These are phyloP conservation scores for Pollimyrus isidori DNA, from an alignment of 2,113 vertebrate species.

Conservation along the genomic window DNA sequence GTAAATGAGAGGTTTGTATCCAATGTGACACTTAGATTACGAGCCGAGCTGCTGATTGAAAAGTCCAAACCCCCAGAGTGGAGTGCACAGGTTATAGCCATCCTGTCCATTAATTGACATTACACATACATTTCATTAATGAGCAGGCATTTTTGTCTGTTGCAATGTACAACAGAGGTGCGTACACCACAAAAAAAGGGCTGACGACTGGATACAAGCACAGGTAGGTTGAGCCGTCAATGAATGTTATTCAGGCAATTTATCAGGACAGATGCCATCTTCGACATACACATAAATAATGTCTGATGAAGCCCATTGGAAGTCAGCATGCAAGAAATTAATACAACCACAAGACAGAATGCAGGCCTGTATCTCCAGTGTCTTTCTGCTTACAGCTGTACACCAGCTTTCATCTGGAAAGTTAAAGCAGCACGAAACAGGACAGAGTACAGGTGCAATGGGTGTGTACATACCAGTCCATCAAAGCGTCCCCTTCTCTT, in stretches of 20 bases:
- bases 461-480: neutral
- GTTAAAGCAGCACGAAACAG: constrained; percentile 25
- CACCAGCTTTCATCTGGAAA: constrained; percentile 40
- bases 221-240: neutral
- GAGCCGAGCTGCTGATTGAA: too few relatives aligned
- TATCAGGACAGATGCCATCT: neutral
- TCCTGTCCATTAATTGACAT: neutral
- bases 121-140: neutral
- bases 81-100: too few relatives aligned
- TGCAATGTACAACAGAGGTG: neutral
- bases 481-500: neutral
- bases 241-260: neutral
- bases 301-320: neutral
- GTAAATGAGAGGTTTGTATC: too few relatives aligned
- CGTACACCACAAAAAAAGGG: neutral
- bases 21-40: too few relatives aligned
- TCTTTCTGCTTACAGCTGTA: constrained; percentile 54
- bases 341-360: neutral
- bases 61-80: too few relatives aligned
- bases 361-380: constrained; percentile 23
- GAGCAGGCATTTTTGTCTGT: neutral
- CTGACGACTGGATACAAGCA: neutral
- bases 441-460: neutral
- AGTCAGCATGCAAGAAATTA: neutral
- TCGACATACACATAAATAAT: neutral